These are phyloP conservation scores for Dysidea cf. avara DNA, from an alignment of 37 sponge, comb jelly and placozoan genomes.

Conservation along the genomic window DNA sequence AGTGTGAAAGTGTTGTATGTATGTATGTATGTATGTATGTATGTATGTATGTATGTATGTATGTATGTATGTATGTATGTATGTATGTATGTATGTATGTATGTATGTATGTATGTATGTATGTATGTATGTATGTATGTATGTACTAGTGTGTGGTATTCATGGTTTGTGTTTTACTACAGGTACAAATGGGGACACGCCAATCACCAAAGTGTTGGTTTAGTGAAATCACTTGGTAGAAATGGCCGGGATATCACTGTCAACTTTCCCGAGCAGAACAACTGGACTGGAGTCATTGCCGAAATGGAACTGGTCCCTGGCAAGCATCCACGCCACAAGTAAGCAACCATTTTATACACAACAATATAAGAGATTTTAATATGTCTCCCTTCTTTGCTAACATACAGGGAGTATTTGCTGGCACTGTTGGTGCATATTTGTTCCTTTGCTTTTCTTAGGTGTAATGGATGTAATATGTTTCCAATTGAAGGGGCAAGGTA, in stretches of 20 bases:
- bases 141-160: too few species aligned
- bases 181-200: constrained; percentile 98
- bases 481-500: constrained; percentile 88
- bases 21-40: too few species aligned
- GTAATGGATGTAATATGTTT: constrained; percentile 58
- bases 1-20: too few species aligned
- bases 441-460: constrained; percentile 59
- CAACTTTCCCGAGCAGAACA: constrained; percentile 91
- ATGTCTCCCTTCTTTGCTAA: constrained; percentile 10
- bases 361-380: neutral
- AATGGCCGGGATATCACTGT: constrained; percentile 87
- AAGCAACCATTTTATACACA: neutral
- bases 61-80: neutral
- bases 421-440: constrained; percentile 8
- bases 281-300: constrained; percentile 92
- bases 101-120: too few species aligned
- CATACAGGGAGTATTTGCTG: too few species aligned
- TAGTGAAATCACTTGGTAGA: constrained; percentile 66
- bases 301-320: constrained; percentile 95
- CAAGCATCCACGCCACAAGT: constrained; percentile 70
- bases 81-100: too few species aligned
- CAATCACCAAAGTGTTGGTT: constrained; percentile 83
- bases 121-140: too few species aligned
- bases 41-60: neutral
- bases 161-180: too few species aligned